Evolutionary conservation across 2,797 vertebrate species (phyloP).

Genomic region (Xyrichtys novacula): DNA sequence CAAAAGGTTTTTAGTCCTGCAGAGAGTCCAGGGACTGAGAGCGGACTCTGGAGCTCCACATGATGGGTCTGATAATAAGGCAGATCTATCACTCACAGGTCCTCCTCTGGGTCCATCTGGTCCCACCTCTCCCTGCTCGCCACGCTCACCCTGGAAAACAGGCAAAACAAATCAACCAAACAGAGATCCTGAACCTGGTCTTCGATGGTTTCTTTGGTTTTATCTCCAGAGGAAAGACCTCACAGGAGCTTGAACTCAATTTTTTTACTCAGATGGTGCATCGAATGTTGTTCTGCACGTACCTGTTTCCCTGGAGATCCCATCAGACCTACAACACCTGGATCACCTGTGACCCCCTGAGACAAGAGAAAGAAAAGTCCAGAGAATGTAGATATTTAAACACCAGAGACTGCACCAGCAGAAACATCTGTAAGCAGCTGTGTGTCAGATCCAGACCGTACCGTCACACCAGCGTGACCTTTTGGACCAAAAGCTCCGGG

Average conservation of each 20-base stretch:
- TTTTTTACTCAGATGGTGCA: background rate
- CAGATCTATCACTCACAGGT: constrained; percentile 88
- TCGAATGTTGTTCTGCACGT: constrained; percentile 53
- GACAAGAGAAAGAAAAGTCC: constrained; percentile 5
- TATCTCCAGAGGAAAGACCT: too few species aligned
- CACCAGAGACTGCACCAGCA: background rate
- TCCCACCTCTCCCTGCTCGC: constrained; percentile 92
- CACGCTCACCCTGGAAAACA: constrained; percentile 89
- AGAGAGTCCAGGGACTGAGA: too few species aligned
- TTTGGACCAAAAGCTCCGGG: constrained; percentile 91
- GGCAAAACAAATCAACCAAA: background rate
- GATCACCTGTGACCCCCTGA: constrained; percentile 88
- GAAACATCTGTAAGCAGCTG: background rate
- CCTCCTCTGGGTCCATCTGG: constrained; percentile 89
- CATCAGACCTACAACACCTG: constrained; percentile 89
- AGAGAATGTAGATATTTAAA: background rate
- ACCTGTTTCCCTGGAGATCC: constrained; percentile 95
- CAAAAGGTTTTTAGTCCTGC: too few species aligned
- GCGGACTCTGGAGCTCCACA: too few species aligned
- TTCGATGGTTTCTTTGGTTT: too few species aligned
- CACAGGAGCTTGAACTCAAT: too few species aligned
- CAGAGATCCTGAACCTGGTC: too few species aligned
- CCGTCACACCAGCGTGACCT: constrained; percentile 87
- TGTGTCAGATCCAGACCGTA: constrained; percentile 61
- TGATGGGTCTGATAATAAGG: too few species aligned